Conservation (phyloP, 2,888 invertebrate species). For the Dichetophora obliterata region DNA sequence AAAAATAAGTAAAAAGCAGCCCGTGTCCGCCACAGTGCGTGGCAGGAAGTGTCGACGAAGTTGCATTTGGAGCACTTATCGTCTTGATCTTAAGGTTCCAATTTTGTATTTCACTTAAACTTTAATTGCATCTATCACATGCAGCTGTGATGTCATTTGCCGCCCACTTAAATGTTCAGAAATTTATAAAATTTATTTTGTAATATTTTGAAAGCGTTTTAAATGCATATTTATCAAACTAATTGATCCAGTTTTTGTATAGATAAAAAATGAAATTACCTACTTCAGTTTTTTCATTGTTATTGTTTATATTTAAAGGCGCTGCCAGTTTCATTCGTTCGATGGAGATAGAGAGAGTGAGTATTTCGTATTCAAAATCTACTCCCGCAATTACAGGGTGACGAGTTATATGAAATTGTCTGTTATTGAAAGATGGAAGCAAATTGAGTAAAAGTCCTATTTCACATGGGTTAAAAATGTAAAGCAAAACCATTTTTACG, state of each 20-base stretch:
- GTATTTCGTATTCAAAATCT: neutral
- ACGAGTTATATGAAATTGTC: neutral
- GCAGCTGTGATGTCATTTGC: neutral
- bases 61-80: slow-evolving; percentile 8
- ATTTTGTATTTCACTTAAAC: neutral
- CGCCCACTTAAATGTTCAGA: too few species aligned
- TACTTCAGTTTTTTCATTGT: neutral
- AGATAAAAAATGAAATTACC: neutral
- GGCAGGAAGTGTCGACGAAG: slow-evolving; percentile 30
- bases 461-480: too few species aligned
- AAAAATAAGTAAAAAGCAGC: slow-evolving; percentile 59
- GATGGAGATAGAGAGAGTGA: neutral
- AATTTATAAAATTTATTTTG: neutral
- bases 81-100: neutral
- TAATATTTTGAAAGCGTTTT: neutral
- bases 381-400: neutral
- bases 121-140: neutral
- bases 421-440: too few species aligned
- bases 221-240: slow-evolving; percentile 10
- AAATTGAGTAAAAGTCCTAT: too few species aligned
- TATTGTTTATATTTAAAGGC: slow-evolving; percentile 11
- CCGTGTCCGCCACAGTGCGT: slow-evolving; percentile 56
- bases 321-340: neutral
- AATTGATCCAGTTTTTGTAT: slow-evolving; percentile 1
- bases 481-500: too few species aligned